Conservation (phyloP, 2,888 invertebrate genomes). For the Coleophora deauratella region DNA sequence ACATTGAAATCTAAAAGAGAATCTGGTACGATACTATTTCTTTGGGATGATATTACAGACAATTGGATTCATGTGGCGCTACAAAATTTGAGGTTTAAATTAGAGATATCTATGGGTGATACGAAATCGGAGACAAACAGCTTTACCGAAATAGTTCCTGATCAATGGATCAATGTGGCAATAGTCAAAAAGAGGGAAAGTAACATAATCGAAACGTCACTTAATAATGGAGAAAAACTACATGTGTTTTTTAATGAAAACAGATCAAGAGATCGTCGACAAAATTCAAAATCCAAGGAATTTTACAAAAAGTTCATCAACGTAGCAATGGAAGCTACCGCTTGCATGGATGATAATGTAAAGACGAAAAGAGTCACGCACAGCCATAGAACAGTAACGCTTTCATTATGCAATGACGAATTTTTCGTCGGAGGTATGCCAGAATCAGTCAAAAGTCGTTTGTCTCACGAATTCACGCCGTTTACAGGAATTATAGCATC, state of each 20-base stretch:
- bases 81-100: constrained; percentile 51
- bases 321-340: no score
- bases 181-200: constrained; percentile 41
- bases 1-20: constrained; percentile 48
- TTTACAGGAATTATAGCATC: constrained; percentile 47
- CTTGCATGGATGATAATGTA: neutral
- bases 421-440: constrained; percentile 53
- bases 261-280: constrained; percentile 15
- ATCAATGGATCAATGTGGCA: constrained; percentile 55
- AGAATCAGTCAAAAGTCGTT: constrained; percentile 21
- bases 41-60: constrained; percentile 29
- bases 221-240: constrained; percentile 52
- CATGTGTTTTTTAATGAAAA: constrained; percentile 37
- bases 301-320: no score
- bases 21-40: constrained; percentile 47
- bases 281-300: no score
- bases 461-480: constrained; percentile 27
- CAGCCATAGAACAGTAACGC: no score
- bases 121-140: constrained; percentile 45
- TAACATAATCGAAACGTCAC: constrained; percentile 49
- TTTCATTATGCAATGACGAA: constrained; percentile 41
- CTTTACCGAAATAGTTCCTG: constrained; percentile 39
- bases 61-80: constrained; percentile 47
- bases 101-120: constrained; percentile 37
- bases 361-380: neutral